These are phyloP conservation scores for Drosophila rubida DNA, from an alignment of 2,888 invertebrate species.

Conservation along the genomic window DNA sequence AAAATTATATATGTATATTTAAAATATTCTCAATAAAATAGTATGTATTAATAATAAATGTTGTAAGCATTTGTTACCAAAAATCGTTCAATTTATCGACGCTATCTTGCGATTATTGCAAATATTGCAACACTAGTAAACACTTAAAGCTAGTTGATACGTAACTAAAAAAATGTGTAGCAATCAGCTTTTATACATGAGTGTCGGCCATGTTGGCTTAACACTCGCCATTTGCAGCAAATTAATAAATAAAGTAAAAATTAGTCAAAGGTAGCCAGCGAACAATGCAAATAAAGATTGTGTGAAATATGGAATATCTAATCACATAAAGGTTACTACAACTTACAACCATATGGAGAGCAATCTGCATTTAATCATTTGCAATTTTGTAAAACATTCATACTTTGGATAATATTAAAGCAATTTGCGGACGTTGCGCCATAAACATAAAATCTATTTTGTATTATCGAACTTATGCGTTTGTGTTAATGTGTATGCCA, in stretches of 20 bases:
- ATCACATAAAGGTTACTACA: slow-evolving; percentile 27
- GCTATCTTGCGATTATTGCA: not conserved
- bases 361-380: not conserved
- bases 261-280: slow-evolving; percentile 9
- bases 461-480: slow-evolving; percentile 3
- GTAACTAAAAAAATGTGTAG: slow-evolving; percentile 4
- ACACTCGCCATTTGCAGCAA: slow-evolving; percentile 54
- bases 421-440: slow-evolving; percentile 39
- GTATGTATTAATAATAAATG: too few relatives aligned
- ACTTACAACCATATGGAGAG: not conserved
- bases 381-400: slow-evolving; percentile 3
- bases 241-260: slow-evolving; percentile 62
- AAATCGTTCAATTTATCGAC: not conserved
- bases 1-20: too few relatives aligned
- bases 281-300: slow-evolving; percentile 8
- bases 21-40: too few relatives aligned
- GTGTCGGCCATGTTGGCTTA: slow-evolving; percentile 59
- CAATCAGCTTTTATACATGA: slow-evolving; percentile 29
- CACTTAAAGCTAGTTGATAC: slow-evolving; percentile 10
- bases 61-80: too few relatives aligned
- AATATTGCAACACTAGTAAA: not conserved
- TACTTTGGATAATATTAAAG: slow-evolving; percentile 2
- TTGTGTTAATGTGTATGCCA: slow-evolving; percentile 1
- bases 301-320: slow-evolving; percentile 34
- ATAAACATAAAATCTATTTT: slow-evolving; percentile 35